Percentiles rank a stretch among this genome's conserved stretches.
phyloP scores from a whole-genome alignment of 2,113 vertebrate genomes.

The Lycaon pictus region DNA sequence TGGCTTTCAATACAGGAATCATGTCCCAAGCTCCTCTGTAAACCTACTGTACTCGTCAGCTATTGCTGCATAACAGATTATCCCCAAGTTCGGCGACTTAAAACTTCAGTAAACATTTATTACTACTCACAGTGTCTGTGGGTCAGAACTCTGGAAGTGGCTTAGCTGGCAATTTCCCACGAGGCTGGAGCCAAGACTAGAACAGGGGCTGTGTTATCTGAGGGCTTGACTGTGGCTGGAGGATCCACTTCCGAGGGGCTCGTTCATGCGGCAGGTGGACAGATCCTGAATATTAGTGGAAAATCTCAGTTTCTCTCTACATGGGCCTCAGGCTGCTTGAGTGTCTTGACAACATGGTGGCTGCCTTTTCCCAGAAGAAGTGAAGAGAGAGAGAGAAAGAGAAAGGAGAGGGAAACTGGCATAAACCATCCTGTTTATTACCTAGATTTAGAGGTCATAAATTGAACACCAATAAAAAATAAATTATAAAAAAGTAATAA shows the following conservation, averaged over 20 bases:
- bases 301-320: background rate
- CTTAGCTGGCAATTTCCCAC: background rate
- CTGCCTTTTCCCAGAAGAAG: background rate
- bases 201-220: background rate
- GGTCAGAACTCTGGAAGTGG: background rate
- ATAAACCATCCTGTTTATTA: background rate
- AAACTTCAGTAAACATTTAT: background rate
- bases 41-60: background rate
- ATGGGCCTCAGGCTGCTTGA: background rate
- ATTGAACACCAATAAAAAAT: no score
- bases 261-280: background rate
- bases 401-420: no score
- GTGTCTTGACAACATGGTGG: background rate
- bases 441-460: background rate
- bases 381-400: background rate
- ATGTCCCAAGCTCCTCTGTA: background rate
- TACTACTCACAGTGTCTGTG: background rate
- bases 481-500: no score
- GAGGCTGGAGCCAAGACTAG: background rate
- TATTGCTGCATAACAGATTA: background rate
- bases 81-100: background rate
- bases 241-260: background rate
- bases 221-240: background rate
- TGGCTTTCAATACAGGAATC: background rate
- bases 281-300: background rate